Base-by-base conservation (phyloP, 2,888 invertebrate species). In the Timandra comae region DNA sequence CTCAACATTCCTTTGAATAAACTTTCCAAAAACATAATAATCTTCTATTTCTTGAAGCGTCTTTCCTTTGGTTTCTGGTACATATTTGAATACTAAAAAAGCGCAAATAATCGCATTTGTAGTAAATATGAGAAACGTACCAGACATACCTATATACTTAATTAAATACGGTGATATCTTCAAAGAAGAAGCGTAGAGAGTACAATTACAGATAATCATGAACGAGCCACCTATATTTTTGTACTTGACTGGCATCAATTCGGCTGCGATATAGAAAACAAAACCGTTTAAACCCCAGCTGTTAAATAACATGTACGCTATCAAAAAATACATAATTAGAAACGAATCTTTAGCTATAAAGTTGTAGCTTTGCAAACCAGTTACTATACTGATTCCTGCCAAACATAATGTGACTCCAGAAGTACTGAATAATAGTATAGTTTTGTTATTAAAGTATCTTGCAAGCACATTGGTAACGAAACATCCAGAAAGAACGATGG, bases 361-460 rank as follows among this genome's bases (percentile, higher is more conserved):
- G 7, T 6, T 7, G 24, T 10, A 7, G 11, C 7, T 10, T 24
- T 24, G 24, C 1, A 24, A 11, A 11, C 9, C 10, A 24, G 9
- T 24, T 10, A 9, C 24, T 7, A 24, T 11, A 11, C 10, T 10
- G 7, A 6, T 11, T 2, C 9, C 11, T 4, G 11, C 9, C 5
- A 16, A 8, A 23, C 29, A 38, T n/a, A 35, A 9, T 6, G 30
- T 27, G 4, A 16, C 20, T 1, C 35, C 32, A 3, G 21, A 12
- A 3, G 32, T 10, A 27, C 39, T 33, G 3, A 11, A 27, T 13
- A 40, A 7, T 19, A 40, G 10, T 0, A 36, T 24, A 9, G 30
- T 30, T 33, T 35, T 40, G 21, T 35, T 35, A 1, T 27, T 26
- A 19, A 23, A 40, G 12, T 13, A 16, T 22, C 33, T 11, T 13